Evolutionary conservation across 2,888 invertebrate genomes (phyloP).

Genomic region (Epistrophella euchroma): DNA sequence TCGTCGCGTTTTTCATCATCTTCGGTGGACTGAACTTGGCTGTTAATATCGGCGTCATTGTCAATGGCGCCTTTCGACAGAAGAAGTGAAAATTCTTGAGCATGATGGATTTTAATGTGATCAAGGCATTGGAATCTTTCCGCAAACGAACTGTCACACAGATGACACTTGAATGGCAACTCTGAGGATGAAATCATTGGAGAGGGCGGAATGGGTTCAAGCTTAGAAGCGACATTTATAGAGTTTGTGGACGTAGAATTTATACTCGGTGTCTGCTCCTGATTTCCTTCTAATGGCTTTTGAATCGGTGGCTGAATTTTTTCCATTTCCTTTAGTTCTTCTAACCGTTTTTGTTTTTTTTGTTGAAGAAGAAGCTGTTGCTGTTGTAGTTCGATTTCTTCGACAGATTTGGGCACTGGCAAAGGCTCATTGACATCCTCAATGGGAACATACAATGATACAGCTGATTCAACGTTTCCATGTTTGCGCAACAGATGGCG

Average conservation of each 20-base stretch:
- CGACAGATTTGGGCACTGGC: constrained; percentile 82
- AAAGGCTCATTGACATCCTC: constrained; percentile 83
- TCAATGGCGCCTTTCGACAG: constrained; percentile 92
- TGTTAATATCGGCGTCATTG: constrained; percentile 84
- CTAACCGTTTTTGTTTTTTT: constrained; percentile 78
- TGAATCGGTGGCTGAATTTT: constrained; percentile 79
- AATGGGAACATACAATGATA: constrained; percentile 84
- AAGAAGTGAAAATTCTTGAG: constrained; percentile 91
- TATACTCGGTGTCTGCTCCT: constrained; percentile 7
- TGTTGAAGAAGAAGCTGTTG: constrained; percentile 78
- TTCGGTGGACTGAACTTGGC: constrained; percentile 82
- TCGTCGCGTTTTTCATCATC: constrained; percentile 87
- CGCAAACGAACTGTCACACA: constrained; percentile 94
- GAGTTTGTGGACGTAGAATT: constrained; percentile 23
- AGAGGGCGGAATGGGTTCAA: constrained; percentile 33
- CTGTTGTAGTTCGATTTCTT: constrained; percentile 82
- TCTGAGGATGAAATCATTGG: constrained; percentile 85
- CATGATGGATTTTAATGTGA: constrained; percentile 91
- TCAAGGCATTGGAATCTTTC: constrained; percentile 92
- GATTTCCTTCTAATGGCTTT: constrained; percentile 76
- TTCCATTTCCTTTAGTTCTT: constrained; percentile 77
- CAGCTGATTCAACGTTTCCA: constrained; percentile 85
- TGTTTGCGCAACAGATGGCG: constrained; percentile 96
- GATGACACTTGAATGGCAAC: constrained; percentile 95
- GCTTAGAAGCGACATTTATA: constrained; percentile 29